These are phyloP conservation scores for Pseudomyrmex cubaensis DNA, from an alignment of 1,140 invertebrate genomes.

Conservation along the genomic window DNA sequence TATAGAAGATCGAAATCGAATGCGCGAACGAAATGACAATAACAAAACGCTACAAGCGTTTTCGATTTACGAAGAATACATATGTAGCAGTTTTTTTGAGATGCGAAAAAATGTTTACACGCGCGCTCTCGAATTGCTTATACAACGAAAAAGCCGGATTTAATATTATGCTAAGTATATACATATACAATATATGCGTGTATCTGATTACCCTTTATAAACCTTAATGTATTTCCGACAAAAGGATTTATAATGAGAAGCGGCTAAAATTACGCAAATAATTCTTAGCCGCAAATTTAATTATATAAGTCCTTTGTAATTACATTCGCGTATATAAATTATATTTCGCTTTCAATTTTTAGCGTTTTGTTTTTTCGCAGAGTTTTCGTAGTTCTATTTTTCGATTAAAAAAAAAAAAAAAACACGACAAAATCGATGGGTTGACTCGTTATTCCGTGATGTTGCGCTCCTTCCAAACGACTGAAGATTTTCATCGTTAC, in stretches of 20 bases:
- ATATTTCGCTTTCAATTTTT: too few relatives aligned
- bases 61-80: background rate
- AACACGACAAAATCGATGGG: too few relatives aligned
- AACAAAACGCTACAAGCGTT: background rate
- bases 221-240: background rate
- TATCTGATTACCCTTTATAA: background rate
- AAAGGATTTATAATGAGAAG: conserved; percentile 46
- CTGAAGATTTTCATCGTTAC: too few relatives aligned
- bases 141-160: too few relatives aligned
- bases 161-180: background rate
- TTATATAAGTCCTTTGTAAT: background rate
- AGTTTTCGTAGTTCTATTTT: too few relatives aligned
- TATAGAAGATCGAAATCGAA: conserved; percentile 32
- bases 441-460: too few relatives aligned
- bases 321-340: too few relatives aligned
- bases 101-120: too few relatives aligned
- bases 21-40: conserved; percentile 11
- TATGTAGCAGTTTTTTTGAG: background rate
- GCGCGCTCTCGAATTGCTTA: too few relatives aligned
- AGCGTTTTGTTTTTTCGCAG: too few relatives aligned
- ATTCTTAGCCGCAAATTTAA: conserved; percentile 27
- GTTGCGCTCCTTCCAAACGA: too few relatives aligned
- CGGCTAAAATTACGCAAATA: conserved; percentile 24
- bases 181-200: background rate
- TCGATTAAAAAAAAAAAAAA: too few relatives aligned